Evolutionary conservation across 2,113 vertebrate genomes (phyloP).

Genomic region (Seriola rivoliana): DNA sequence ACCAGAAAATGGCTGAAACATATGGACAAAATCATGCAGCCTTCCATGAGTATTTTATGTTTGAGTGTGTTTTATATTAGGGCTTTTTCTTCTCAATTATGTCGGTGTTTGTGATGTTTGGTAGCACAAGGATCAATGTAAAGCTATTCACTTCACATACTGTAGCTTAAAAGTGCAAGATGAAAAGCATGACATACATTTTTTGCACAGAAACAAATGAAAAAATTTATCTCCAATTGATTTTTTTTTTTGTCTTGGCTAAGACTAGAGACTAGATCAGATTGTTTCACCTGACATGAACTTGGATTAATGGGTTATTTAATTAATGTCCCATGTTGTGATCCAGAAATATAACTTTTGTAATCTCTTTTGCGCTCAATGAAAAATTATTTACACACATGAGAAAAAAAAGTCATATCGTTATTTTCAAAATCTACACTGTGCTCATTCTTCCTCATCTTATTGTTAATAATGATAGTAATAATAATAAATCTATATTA

Average conservation of each 20-base stretch:
- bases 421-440: no score
- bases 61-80: no score
- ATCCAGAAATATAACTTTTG: background rate
- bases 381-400: no score
- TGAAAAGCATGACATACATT: background rate
- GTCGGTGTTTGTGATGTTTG: no score
- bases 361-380: no score
- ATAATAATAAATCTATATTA: background rate
- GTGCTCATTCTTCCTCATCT: no score
- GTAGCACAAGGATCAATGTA: background rate
- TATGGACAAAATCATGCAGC: background rate
- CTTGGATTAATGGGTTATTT: background rate
- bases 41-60: no score
- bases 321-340: background rate
- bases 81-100: background rate
- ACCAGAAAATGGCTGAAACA: background rate
- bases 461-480: no score
- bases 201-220: background rate
- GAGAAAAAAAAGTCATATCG: no score
- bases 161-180: background rate
- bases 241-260: background rate
- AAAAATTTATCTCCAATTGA: background rate
- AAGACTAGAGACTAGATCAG: background rate
- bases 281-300: background rate
- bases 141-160: background rate